A percentile compares a stretch with the other conserved stretches of the same genome.
These are phyloP conservation scores for Sebastes nivosus DNA, from an alignment of 2,797 vertebrate genomes.

Conservation along the genomic window DNA sequence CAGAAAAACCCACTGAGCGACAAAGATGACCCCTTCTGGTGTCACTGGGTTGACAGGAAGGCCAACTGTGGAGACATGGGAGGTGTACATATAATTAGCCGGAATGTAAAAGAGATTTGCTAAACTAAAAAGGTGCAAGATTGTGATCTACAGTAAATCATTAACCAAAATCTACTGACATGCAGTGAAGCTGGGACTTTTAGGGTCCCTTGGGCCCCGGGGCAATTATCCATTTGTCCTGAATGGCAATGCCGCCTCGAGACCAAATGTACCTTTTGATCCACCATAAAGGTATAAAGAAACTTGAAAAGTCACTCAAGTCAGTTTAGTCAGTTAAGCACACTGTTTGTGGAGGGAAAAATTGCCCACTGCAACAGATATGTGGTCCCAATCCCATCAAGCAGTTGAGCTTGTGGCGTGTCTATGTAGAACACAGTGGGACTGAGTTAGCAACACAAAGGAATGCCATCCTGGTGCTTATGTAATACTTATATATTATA, in stretches of 20 bases:
- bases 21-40: constrained; percentile 53
- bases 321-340: background rate
- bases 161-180: background rate
- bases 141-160: background rate
- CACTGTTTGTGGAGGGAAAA: background rate
- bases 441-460: background rate
- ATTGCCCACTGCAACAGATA: too few species aligned
- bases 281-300: background rate
- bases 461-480: background rate
- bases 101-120: background rate
- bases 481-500: background rate
- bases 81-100: background rate
- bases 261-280: background rate
- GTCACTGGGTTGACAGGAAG: constrained; percentile 46
- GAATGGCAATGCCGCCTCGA: background rate
- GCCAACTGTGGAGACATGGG: constrained; percentile 24
- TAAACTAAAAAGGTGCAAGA: background rate
- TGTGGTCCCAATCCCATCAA: background rate
- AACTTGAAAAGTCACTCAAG: background rate
- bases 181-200: background rate
- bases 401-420: background rate
- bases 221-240: background rate
- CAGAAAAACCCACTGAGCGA: constrained; percentile 56
- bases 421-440: background rate
- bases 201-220: background rate